These are phyloP conservation scores for Halictus rubicundus DNA, from an alignment of 1,140 invertebrate genomes.

Conservation along the genomic window DNA sequence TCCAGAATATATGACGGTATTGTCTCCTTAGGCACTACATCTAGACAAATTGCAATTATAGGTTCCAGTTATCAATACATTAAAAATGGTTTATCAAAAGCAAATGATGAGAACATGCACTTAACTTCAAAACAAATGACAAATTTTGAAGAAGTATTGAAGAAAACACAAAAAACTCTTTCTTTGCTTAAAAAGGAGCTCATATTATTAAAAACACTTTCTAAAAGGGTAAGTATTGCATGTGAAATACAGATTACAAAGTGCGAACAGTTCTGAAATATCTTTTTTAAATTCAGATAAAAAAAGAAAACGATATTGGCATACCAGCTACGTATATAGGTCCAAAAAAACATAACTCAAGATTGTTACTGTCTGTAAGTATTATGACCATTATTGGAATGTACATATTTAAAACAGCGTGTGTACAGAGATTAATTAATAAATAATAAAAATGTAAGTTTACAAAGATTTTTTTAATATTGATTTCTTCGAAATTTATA, in stretches of 20 bases:
- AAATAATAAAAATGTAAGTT: conserved; percentile 1
- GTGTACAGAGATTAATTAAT: background rate
- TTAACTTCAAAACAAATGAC: conserved; percentile 48
- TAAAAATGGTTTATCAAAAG: conserved; percentile 58
- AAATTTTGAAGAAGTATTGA: conserved; percentile 60
- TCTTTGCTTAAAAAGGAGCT: conserved; percentile 67
- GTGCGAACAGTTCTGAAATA: conserved; percentile 14
- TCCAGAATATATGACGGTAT: conserved; percentile 71
- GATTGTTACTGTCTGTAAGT: conserved; percentile 66
- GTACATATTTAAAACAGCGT: conserved; percentile 62
- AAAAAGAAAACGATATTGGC: conserved; percentile 58
- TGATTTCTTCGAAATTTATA: background rate
- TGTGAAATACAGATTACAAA: conserved; percentile 14
- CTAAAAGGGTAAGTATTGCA: conserved; percentile 61
- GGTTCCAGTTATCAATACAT: conserved; percentile 72
- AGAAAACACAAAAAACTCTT: conserved; percentile 61
- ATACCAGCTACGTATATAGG: conserved; percentile 68
- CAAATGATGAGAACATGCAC: conserved; percentile 36
- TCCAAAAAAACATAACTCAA: conserved; percentile 57
- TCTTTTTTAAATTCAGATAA: conserved; percentile 61
- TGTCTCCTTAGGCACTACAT: conserved; percentile 61
- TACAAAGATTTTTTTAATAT: background rate
- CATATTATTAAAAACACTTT: conserved; percentile 51
- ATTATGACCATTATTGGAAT: conserved; percentile 65
- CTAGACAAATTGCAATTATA: conserved; percentile 70